These are phyloP conservation scores for Aphelocoma californica DNA, from an alignment of 2,797 vertebrate species.

Conservation along the genomic window DNA sequence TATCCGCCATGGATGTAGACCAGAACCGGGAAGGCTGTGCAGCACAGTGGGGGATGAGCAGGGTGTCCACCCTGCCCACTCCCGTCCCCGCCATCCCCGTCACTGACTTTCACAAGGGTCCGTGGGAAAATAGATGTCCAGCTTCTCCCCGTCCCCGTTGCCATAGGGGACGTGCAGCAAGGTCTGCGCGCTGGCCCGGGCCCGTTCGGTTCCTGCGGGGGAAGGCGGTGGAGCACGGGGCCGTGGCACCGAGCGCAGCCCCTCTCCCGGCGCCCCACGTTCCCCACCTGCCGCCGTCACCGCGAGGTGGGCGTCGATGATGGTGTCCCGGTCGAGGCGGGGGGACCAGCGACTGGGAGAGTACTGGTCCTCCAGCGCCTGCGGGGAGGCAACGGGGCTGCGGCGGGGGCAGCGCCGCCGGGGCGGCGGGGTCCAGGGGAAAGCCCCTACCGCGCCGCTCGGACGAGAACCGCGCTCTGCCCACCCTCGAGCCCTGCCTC, in stretches of 20 bases:
- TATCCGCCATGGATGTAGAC: constrained; percentile 94
- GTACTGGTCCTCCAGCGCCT: constrained; percentile 87
- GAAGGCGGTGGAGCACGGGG: background rate
- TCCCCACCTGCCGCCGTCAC: constrained; percentile 79
- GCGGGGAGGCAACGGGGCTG: background rate
- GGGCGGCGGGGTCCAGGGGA: background rate
- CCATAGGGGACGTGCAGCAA: constrained; percentile 85
- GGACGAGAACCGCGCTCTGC: background rate
- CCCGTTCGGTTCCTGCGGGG: constrained; percentile 80
- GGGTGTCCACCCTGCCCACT: fast-evolving
- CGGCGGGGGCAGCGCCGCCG: background rate
- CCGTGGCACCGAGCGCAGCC: background rate
- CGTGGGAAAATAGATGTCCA: constrained; percentile 88
- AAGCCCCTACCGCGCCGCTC: background rate
- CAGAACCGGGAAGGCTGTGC: constrained; percentile 82
- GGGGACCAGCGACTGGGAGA: constrained; percentile 87
- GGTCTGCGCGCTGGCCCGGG: constrained; percentile 71
- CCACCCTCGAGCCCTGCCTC: background rate
- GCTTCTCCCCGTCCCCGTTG: constrained; percentile 77
- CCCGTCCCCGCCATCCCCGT: background rate
- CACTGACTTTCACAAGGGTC: constrained; percentile 72
- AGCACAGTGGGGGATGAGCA: background rate
- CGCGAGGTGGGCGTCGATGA: constrained; percentile 78
- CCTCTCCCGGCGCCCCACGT: no score
- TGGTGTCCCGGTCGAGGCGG: constrained; percentile 81